Percentiles rank a stretch among this genome's conserved stretches.
Evolutionary conservation across 2,113 vertebrate species (phyloP).

Genomic region (Daboia siamensis): DNA sequence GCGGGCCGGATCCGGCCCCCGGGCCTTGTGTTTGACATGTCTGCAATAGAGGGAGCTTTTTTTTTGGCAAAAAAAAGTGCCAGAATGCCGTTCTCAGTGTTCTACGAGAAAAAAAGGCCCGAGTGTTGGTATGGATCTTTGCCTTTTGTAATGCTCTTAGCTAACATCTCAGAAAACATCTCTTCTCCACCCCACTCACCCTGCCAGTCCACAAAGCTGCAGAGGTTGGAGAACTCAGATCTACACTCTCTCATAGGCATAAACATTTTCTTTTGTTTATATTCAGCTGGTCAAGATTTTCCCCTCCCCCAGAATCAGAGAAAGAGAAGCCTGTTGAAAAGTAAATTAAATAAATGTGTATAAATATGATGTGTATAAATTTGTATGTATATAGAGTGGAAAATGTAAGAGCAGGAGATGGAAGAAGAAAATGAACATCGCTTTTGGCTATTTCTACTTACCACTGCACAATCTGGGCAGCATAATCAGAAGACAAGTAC

Average conservation of each 20-base stretch:
- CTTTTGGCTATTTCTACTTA: not conserved
- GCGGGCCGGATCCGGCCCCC: too few species aligned
- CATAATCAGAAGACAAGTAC: not conserved
- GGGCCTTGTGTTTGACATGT: too few species aligned
- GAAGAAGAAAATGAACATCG: not conserved
- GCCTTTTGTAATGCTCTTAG: not conserved
- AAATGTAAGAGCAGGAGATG: not conserved
- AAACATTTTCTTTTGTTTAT: not conserved
- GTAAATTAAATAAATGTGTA: not conserved
- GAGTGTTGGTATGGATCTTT: not conserved
- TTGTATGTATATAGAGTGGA: not conserved
- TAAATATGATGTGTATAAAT: not conserved
- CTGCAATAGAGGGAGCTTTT: too few species aligned
- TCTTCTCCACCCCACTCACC: not conserved
- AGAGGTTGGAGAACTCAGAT: not conserved
- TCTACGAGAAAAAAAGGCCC: too few species aligned
- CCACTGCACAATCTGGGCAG: not conserved
- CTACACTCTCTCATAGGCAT: not conserved
- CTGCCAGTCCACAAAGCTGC: not conserved
- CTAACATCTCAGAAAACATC: not conserved
- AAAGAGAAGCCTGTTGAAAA: not conserved
- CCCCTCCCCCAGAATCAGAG: not conserved
- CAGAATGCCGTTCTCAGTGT: too few species aligned
- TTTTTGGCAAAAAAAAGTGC: too few species aligned
- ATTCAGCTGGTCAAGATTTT: not conserved